These are phyloP conservation scores for Poecile montanus DNA, from an alignment of 2,797 vertebrate genomes.

Conservation along the genomic window DNA sequence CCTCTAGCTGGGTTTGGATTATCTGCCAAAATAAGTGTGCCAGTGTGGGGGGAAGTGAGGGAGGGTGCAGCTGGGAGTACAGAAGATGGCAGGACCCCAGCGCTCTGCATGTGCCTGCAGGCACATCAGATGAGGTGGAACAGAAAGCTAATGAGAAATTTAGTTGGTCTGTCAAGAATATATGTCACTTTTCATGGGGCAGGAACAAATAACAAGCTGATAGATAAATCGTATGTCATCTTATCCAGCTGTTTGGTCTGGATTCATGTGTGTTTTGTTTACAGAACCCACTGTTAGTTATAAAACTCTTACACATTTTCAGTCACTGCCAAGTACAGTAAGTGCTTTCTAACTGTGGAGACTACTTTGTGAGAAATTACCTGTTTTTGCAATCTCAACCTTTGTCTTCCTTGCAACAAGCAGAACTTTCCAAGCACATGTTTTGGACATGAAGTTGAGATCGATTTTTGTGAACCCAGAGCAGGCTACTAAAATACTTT, in stretches of 20 bases:
- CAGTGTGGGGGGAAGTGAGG: background rate
- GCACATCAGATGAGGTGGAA: background rate
- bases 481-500: background rate
- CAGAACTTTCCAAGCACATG: background rate
- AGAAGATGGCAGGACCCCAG: background rate
- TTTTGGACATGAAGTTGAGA: background rate
- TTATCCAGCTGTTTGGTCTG: background rate
- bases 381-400: background rate
- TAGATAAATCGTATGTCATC: background rate
- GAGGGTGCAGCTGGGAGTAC: background rate
- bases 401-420: background rate
- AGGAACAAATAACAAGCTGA: background rate
- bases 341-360: background rate
- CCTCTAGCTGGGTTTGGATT: background rate
- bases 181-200: background rate
- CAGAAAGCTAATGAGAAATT: background rate
- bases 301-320: background rate
- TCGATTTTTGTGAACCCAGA: background rate
- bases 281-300: background rate
- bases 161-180: background rate
- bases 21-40: background rate
- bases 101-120: accelerated
- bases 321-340: background rate
- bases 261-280: background rate
- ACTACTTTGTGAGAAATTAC: background rate